phyloP scores from a whole-genome alignment of 2,888 invertebrate genomes.

The Hypselothyrea guttata region DNA sequence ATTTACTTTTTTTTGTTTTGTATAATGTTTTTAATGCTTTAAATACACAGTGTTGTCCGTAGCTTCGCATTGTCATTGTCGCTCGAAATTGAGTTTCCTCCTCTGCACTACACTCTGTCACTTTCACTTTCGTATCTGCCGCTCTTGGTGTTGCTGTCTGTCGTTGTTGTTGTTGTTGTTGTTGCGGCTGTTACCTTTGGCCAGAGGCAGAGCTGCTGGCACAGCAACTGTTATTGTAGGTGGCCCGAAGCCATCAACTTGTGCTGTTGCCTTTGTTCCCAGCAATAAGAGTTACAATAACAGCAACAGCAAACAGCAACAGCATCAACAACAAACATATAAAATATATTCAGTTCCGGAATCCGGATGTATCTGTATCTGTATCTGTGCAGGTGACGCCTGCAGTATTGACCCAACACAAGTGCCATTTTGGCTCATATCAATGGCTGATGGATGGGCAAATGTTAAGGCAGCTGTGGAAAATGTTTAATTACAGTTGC shows the following conservation, averaged over 20 bases:
- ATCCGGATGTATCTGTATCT: slow-evolving; percentile 28
- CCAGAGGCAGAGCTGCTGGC: slow-evolving; percentile 22
- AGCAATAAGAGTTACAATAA: slow-evolving; percentile 7
- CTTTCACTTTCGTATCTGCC: slow-evolving; percentile 63
- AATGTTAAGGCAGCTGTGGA: slow-evolving; percentile 6
- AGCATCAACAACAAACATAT: slow-evolving; percentile 14
- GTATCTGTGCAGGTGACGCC: slow-evolving; percentile 45
- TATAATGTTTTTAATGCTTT: slow-evolving; percentile 64
- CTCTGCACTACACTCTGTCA: slow-evolving; percentile 55
- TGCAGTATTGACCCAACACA: slow-evolving; percentile 38
- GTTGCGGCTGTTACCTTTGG: slow-evolving; percentile 41
- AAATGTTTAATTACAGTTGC: slow-evolving; percentile 40
- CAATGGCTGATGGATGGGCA: slow-evolving; percentile 12
- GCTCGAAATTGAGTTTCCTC: slow-evolving; percentile 60
- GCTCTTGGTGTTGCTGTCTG: neutral
- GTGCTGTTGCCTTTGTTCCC: slow-evolving; percentile 57
- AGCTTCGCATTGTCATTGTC: slow-evolving; percentile 71
- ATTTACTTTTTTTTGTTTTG: slow-evolving; percentile 17
- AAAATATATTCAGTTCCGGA: slow-evolving; percentile 46
- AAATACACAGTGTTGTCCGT: slow-evolving; percentile 57
- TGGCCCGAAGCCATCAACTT: slow-evolving; percentile 46
- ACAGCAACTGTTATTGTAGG: slow-evolving; percentile 37
- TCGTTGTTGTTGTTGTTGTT: slow-evolving; percentile 10
- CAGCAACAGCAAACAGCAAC: slow-evolving; percentile 4
- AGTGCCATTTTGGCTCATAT: slow-evolving; percentile 22